Conservation (phyloP, 2,888 invertebrate species). For the Aphodius sticticus region DNA sequence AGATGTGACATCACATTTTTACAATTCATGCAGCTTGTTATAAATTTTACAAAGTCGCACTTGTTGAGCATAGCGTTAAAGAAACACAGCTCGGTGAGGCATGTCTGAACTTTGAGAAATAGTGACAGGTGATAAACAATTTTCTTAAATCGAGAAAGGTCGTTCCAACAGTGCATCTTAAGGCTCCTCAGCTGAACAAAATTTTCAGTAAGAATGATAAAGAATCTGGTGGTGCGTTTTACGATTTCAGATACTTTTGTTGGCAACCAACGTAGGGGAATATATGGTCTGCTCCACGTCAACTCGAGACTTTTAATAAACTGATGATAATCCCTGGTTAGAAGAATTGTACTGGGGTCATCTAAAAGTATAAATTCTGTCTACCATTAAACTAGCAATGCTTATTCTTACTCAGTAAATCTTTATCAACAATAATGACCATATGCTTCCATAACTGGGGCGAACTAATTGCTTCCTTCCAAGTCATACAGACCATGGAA, state of each 20-base stretch:
- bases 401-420: constrained; percentile 48
- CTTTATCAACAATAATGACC: constrained; percentile 52
- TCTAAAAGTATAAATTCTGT: constrained; percentile 30
- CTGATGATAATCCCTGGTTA: constrained; percentile 56
- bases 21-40: constrained; percentile 57
- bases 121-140: constrained; percentile 53
- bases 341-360: constrained; percentile 53
- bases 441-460: constrained; percentile 53
- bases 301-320: constrained; percentile 61
- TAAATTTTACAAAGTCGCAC: constrained; percentile 58
- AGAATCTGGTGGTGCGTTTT: constrained; percentile 54
- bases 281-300: constrained; percentile 60
- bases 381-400: neutral
- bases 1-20: constrained; percentile 55
- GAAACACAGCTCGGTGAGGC: constrained; percentile 57
- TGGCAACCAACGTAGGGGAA: constrained; percentile 55
- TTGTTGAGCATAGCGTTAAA: constrained; percentile 60
- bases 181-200: constrained; percentile 58
- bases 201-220: constrained; percentile 51
- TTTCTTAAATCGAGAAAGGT: constrained; percentile 58
- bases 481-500: constrained; percentile 51
- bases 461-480: constrained; percentile 51
- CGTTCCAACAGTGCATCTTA: constrained; percentile 61
- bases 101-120: constrained; percentile 58
- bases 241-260: constrained; percentile 57